A percentile compares a stretch with the other conserved stretches of the same genome.
Conservation (phyloP, 2,797 vertebrate genomes). For the Peromyscus melanophrys region DNA sequence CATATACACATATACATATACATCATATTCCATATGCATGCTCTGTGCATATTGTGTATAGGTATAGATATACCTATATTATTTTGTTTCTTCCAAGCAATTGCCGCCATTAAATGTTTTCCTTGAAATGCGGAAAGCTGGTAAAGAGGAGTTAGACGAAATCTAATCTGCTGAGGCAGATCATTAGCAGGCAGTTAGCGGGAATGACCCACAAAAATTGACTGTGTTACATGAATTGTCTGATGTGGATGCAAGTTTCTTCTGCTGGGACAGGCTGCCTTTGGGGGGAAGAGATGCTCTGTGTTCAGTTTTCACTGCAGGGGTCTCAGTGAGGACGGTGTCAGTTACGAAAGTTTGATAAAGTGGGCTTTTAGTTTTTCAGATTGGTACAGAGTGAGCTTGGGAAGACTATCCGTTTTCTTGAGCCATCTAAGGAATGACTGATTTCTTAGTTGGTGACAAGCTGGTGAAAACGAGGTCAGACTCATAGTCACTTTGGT, state of each 20-base stretch:
- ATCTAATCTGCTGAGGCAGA: constrained; percentile 77
- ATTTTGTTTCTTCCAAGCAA: constrained; percentile 45
- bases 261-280: constrained; percentile 68
- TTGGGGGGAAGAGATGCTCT: constrained; percentile 73
- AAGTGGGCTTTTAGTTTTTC: constrained; percentile 80
- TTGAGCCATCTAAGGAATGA: constrained; percentile 76
- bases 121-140: constrained; percentile 76
- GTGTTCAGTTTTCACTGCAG: constrained; percentile 20
- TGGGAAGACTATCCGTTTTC: constrained; percentile 73
- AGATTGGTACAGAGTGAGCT: constrained; percentile 46
- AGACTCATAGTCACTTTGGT: constrained; percentile 83
- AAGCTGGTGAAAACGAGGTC: constrained; percentile 82
- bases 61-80: background rate
- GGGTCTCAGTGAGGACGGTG: constrained; percentile 70
- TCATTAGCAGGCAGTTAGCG: constrained; percentile 83
- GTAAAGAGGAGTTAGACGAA: constrained; percentile 76
- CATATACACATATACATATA: background rate
- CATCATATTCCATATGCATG: background rate
- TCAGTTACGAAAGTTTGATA: constrained; percentile 76
- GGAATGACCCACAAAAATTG: constrained; percentile 82
- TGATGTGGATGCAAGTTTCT: constrained; percentile 81
- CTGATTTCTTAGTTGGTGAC: constrained; percentile 83
- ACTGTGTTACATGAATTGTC: constrained; percentile 86
- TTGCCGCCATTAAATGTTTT: constrained; percentile 74
- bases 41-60: background rate